Conservation (phyloP, 2,797 vertebrate species). For the Enteromius radiatus region DNA sequence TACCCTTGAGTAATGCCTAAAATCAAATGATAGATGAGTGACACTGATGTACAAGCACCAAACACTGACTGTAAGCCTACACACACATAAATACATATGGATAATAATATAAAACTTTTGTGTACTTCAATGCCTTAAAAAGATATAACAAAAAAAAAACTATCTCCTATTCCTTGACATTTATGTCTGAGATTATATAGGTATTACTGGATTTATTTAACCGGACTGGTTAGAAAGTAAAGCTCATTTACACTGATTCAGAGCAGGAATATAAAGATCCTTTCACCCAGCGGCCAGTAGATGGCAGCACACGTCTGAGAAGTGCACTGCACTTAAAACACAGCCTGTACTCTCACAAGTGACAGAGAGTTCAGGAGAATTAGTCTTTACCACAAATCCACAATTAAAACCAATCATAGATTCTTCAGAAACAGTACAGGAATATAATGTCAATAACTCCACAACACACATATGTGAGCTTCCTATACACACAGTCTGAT, state of each 20-base stretch:
- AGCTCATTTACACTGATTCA: background rate
- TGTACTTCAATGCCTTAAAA: background rate
- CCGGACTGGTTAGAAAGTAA: background rate
- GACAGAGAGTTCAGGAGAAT: background rate
- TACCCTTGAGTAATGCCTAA: no score
- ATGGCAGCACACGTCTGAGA: conserved; percentile 80
- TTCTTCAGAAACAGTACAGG: background rate
- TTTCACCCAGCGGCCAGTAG: conserved; percentile 70
- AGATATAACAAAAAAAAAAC: background rate
- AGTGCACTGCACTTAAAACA: conserved; percentile 43
- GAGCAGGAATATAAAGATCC: background rate
- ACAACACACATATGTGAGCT: background rate
- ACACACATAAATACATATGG: no score
- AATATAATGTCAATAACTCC: background rate
- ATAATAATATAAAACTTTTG: no score
- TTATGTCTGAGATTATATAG: background rate
- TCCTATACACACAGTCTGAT: background rate
- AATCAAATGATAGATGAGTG: no score
- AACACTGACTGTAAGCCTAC: no score
- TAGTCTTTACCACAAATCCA: background rate
- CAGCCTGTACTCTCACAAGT: background rate
- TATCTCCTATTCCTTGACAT: background rate
- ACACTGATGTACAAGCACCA: no score
- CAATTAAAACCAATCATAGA: background rate
- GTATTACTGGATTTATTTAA: background rate